Percentiles rank a stretch among this genome's conserved stretches.
Conservation (phyloP, 2,888 invertebrate species). For the Bunonema sp. region DNA sequence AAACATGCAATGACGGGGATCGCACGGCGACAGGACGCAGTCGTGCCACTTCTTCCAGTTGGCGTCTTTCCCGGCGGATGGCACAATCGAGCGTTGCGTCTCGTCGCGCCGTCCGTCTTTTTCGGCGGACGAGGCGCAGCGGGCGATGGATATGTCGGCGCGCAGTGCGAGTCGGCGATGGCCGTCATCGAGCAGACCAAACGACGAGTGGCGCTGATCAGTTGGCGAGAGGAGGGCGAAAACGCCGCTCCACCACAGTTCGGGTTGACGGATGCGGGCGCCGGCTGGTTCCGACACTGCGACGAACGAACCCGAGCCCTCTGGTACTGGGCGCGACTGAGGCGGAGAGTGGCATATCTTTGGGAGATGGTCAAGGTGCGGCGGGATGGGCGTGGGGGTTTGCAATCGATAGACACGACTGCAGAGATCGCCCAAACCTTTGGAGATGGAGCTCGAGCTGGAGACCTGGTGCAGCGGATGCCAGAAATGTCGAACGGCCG, state of each 20-base stretch:
- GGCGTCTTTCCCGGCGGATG: conserved; percentile 37
- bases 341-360: conserved; percentile 26
- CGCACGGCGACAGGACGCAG: conserved; percentile 9
- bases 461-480: too few species aligned
- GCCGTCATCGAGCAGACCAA: conserved; percentile 29
- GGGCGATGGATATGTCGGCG: conserved; percentile 21
- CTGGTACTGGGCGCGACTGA: conserved; percentile 30
- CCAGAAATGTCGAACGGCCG: too few species aligned
- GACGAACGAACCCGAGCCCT: conserved; percentile 31
- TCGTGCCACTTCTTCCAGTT: conserved; percentile 13
- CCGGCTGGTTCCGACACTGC: conserved; percentile 35
- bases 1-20: conserved; percentile 26
- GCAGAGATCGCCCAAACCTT: too few species aligned
- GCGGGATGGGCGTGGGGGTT: too few species aligned
- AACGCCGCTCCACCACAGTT: neutral
- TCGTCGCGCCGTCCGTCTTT: conserved; percentile 19
- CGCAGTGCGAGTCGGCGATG: conserved; percentile 36
- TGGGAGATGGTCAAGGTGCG: conserved; percentile 37
- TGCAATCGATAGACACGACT: too few species aligned
- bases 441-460: too few species aligned
- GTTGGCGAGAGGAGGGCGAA: neutral
- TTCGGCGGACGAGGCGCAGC: too few species aligned
- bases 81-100: conserved; percentile 16
- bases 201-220: conserved; percentile 10
- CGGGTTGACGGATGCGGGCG: conserved; percentile 4